Evolutionary conservation across 2,888 invertebrate species (phyloP).

Genomic region (Metallyticus violacea): DNA sequence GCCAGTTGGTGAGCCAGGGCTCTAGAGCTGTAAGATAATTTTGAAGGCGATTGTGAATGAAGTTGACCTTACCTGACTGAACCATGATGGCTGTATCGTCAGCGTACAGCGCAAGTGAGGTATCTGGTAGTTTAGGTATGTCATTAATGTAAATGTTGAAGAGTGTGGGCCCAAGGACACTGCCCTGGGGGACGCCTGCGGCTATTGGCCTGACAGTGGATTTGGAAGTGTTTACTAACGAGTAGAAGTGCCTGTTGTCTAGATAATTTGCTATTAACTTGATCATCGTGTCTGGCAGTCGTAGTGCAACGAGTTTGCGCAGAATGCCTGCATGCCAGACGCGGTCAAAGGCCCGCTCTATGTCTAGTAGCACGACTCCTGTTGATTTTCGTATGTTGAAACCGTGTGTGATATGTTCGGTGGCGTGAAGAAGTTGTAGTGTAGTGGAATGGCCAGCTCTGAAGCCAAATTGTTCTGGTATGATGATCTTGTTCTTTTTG

Average conservation of each 20-base stretch:
- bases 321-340: no score
- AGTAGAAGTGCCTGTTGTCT: neutral
- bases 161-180: neutral
- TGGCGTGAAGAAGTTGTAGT: neutral
- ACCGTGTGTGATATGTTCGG: neutral
- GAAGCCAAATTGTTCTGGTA: conserved; percentile 19
- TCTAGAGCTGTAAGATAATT: no score
- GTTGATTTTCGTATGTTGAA: neutral
- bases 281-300: no score
- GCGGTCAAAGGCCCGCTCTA: neutral
- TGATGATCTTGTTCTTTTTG: no score
- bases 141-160: no score
- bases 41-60: no score
- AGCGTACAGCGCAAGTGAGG: no score
- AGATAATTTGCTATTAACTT: no score
- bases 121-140: no score
- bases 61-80: no score
- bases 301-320: no score
- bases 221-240: neutral
- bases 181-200: neutral
- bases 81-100: neutral
- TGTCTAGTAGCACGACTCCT: neutral
- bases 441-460: neutral
- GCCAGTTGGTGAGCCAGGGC: no score
- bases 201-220: neutral